Evolutionary conservation across 2,888 invertebrate species (phyloP).

Genomic region (Drosophila subsilvestris): DNA sequence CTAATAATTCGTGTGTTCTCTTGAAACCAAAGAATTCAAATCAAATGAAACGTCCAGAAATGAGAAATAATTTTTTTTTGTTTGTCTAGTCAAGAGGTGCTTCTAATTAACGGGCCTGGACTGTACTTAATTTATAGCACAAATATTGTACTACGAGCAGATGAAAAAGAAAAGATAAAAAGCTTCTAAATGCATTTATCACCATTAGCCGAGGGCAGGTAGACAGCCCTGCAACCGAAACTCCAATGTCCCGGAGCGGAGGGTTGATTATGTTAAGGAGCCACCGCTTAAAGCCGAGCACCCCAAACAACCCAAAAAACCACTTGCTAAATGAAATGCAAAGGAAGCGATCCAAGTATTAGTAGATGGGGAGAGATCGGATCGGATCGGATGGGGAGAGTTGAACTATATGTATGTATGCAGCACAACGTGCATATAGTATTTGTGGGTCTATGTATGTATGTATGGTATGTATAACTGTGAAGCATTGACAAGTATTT

Average conservation of each 20-base stretch:
- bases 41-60: conserved; percentile 45
- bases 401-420: conserved; percentile 35
- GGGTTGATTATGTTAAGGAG: conserved; percentile 11
- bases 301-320: background rate
- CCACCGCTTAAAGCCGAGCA: background rate
- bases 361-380: background rate
- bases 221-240: background rate
- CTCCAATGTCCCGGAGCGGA: background rate
- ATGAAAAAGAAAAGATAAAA: conserved; percentile 22
- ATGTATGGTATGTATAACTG: conserved; percentile 66
- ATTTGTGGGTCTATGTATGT: conserved; percentile 51
- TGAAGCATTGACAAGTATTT: conserved; percentile 73
- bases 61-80: conserved; percentile 18
- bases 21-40: conserved; percentile 19
- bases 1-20: conserved; percentile 5
- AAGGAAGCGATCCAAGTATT: background rate
- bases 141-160: conserved; percentile 44
- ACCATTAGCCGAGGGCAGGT: conserved; percentile 21
- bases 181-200: conserved; percentile 69
- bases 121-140: conserved; percentile 57
- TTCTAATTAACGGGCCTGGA: conserved; percentile 16
- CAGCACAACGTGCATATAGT: too few relatives aligned
- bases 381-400: background rate
- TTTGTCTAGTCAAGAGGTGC: conserved; percentile 14
- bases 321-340: background rate